phyloP scores from a whole-genome alignment of 2,888 invertebrate species.

The Cryptocephalus moraei region DNA sequence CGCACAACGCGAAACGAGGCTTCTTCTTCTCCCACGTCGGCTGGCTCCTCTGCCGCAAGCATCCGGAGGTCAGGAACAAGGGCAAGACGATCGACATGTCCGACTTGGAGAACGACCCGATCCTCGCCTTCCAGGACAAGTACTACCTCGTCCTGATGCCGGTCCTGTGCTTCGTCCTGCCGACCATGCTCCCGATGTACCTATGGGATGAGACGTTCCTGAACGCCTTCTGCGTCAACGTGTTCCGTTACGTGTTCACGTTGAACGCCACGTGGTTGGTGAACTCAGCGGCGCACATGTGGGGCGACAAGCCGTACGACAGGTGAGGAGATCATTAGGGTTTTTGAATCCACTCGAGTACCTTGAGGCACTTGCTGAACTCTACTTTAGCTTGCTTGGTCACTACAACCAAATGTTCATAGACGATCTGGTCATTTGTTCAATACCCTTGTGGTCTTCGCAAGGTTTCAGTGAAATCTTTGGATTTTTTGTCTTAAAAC shows the following conservation, averaged over 20 bases:
- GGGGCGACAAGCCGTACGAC: conserved; percentile 67
- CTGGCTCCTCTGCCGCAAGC: conserved; percentile 86
- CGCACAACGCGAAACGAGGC: conserved; percentile 84
- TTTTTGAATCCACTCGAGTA: too few species aligned
- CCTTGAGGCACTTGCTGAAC: too few species aligned
- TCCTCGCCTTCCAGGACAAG: conserved; percentile 65
- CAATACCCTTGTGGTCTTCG: too few species aligned
- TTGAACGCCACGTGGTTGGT: conserved; percentile 82
- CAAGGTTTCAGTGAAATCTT: too few species aligned
- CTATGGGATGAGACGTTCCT: conserved; percentile 63
- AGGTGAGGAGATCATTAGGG: conserved; percentile 36
- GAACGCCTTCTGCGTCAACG: conserved; percentile 58
- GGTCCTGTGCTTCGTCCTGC: conserved; percentile 63
- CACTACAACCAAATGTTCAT: too few species aligned
- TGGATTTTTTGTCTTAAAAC: too few species aligned
- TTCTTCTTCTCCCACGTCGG: conserved; percentile 96
- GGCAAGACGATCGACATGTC: conserved; percentile 78
- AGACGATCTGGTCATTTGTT: too few species aligned
- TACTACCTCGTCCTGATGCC: conserved; percentile 66
- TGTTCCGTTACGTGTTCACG: conserved; percentile 67
- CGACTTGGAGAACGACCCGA: conserved; percentile 71
- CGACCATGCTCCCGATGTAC: conserved; percentile 64
- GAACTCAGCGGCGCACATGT: conserved; percentile 80
- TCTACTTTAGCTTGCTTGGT: too few species aligned
- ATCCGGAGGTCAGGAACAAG: conserved; percentile 78